Percentiles rank a stretch among this genome's conserved stretches.
These are phyloP conservation scores for Boleophthalmus pectinirostris DNA, from an alignment of 2,113 vertebrate species.

Conservation along the genomic window DNA sequence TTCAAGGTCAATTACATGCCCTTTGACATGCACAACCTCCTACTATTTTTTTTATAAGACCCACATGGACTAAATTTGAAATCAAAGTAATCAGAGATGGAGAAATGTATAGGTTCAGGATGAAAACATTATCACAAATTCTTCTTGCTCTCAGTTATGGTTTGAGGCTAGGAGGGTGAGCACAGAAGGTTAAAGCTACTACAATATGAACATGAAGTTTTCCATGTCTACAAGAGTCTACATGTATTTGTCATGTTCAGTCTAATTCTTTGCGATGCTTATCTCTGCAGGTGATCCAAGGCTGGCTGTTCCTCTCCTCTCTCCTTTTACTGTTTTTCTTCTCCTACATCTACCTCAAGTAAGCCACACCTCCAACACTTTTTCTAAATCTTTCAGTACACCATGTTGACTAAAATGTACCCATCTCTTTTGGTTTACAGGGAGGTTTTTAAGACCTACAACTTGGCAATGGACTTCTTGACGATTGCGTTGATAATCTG, in stretches of 20 bases:
- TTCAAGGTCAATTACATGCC: too few relatives aligned
- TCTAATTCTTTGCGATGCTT: background rate
- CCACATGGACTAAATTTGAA: too few relatives aligned
- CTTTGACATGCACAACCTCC: too few relatives aligned
- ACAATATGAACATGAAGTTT: background rate
- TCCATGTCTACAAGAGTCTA: background rate
- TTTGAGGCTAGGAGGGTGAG: background rate
- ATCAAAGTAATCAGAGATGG: background rate
- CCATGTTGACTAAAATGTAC: background rate
- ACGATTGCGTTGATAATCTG: constrained; percentile 90
- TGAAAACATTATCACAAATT: background rate
- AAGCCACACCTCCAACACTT: constrained; percentile 64
- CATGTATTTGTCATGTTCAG: background rate
- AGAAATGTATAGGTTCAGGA: background rate
- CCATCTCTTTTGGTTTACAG: constrained; percentile 62
- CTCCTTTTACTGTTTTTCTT: constrained; percentile 97
- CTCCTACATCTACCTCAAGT: constrained; percentile 98
- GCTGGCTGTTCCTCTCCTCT: constrained; percentile 97
- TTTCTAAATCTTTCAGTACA: background rate
- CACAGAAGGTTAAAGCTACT: background rate
- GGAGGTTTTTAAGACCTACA: constrained; percentile 99
- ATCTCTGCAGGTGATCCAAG: constrained; percentile 90
- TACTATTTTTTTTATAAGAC: too few relatives aligned
- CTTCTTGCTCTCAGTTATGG: background rate
- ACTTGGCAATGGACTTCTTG: constrained; percentile 95